phyloP scores from a whole-genome alignment of 2,888 invertebrate species.

The Cyrtodaria siliqua region DNA sequence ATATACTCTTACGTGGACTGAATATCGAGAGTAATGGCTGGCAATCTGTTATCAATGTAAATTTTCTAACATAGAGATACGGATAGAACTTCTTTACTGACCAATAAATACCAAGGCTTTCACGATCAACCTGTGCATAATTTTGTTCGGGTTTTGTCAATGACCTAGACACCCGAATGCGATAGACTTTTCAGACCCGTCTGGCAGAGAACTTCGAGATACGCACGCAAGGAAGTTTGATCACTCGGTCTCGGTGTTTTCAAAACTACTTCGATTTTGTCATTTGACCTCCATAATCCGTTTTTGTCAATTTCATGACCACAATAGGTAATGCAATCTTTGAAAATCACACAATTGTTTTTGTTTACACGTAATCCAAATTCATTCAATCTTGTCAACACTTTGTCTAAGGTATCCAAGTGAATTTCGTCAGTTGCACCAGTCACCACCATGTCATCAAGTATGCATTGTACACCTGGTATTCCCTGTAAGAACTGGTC shows the following conservation, averaged over 20 bases:
- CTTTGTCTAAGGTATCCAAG: slow-evolving; percentile 20
- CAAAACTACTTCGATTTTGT: too few species aligned
- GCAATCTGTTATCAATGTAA: slow-evolving; percentile 83
- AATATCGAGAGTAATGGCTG: slow-evolving; percentile 85
- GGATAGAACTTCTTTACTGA: too few species aligned
- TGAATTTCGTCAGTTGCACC: slow-evolving; percentile 16
- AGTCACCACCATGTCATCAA: slow-evolving; percentile 31
- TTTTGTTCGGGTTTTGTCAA: neutral
- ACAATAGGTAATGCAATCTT: neutral
- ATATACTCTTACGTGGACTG: slow-evolving; percentile 71
- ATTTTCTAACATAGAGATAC: slow-evolving; percentile 61
- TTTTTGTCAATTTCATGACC: too few species aligned
- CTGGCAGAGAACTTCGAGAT: neutral
- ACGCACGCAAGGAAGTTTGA: too few species aligned
- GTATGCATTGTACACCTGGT: slow-evolving; percentile 30
- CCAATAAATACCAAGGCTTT: slow-evolving; percentile 8
- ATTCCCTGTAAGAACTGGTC: slow-evolving; percentile 68
- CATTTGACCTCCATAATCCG: too few species aligned
- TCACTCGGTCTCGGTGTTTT: neutral
- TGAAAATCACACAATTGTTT: slow-evolving; percentile 22
- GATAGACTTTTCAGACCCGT: too few species aligned
- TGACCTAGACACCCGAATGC: neutral
- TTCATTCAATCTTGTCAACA: slow-evolving; percentile 13
- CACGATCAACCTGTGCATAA: slow-evolving; percentile 6
- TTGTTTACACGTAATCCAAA: slow-evolving; percentile 27